Conservation (phyloP, 2,888 invertebrate species). For the Choreutis nemorana region DNA sequence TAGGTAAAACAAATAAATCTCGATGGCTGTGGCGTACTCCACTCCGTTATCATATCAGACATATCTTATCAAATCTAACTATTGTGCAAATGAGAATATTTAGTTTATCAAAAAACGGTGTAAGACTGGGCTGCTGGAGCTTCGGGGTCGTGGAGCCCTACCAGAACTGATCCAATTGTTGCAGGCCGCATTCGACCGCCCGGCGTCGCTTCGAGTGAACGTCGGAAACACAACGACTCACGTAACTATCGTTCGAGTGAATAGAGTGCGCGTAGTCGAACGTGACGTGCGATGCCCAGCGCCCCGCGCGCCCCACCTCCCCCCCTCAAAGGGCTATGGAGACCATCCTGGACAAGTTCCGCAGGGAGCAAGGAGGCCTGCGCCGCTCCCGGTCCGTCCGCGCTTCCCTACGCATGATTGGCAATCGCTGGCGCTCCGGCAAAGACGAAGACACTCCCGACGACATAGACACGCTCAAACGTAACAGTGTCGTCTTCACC, state of each 20-base stretch:
- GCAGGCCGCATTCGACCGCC: slow-evolving; percentile 45
- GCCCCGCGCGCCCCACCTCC: slow-evolving; percentile 41
- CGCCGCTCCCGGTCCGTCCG: slow-evolving; percentile 75
- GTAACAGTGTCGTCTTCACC: slow-evolving; percentile 39
- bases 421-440: slow-evolving; percentile 65
- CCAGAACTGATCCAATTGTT: slow-evolving; percentile 30
- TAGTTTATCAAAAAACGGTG: slow-evolving; percentile 38
- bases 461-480: slow-evolving; percentile 37
- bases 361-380: slow-evolving; percentile 55
- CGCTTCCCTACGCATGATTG: slow-evolving; percentile 72
- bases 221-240: slow-evolving; percentile 49
- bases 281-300: slow-evolving; percentile 57
- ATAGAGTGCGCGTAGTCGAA: slow-evolving; percentile 59
- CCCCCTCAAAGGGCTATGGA: slow-evolving; percentile 57
- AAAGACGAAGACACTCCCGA: slow-evolving; percentile 44
- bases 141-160: slow-evolving; percentile 30
- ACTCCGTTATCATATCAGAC: slow-evolving; percentile 33
- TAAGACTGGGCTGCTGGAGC: slow-evolving; percentile 33
- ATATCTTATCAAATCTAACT: slow-evolving; percentile 53
- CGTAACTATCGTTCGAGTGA: slow-evolving; percentile 55
- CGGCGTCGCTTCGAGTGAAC: slow-evolving; percentile 56
- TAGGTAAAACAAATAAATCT: slow-evolving; percentile 56
- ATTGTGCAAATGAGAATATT: slow-evolving; percentile 59
- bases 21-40: slow-evolving; percentile 33
- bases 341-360: slow-evolving; percentile 59